Evolutionary conservation across 2,113 vertebrate genomes (phyloP).

Genomic region (Cololabis saira): DNA sequence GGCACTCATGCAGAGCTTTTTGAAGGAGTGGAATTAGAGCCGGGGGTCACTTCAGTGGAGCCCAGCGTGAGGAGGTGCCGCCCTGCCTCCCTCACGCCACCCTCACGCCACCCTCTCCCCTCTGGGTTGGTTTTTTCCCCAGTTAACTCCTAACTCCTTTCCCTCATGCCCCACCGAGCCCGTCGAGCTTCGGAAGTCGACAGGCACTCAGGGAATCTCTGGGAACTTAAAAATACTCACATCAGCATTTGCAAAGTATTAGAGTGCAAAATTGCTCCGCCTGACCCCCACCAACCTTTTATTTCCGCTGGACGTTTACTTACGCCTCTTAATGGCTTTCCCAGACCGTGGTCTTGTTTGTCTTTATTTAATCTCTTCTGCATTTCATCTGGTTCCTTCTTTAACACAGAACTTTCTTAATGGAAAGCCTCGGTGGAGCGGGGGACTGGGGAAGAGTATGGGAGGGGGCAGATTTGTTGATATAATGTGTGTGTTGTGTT

Average conservation of each 20-base stretch:
- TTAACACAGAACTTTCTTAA: conserved; percentile 35
- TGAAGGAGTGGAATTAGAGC: conserved; percentile 39
- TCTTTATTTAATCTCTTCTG: conserved; percentile 59
- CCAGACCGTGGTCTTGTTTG: conserved; percentile 60
- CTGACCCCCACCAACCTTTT: conserved; percentile 45
- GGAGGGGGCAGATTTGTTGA: conserved; percentile 28
- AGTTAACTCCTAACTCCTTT: conserved; percentile 46
- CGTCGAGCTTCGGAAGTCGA: conserved; percentile 60
- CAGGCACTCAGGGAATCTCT: conserved; percentile 69
- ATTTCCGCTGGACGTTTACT: conserved; percentile 58
- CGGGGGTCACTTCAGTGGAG: conserved; percentile 19
- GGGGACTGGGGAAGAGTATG: conserved; percentile 14
- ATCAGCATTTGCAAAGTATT: conserved; percentile 64
- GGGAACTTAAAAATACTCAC: conserved; percentile 75
- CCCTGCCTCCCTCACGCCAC: conserved; percentile 16
- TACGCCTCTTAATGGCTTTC: conserved; percentile 68
- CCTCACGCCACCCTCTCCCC: conserved; percentile 20
- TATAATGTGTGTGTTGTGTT: conserved; percentile 31
- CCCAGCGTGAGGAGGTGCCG: conserved; percentile 11
- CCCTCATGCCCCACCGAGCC: conserved; percentile 65
- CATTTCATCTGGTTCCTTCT: conserved; percentile 29
- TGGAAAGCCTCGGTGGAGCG: conserved; percentile 36
- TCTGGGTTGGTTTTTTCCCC: conserved; percentile 61
- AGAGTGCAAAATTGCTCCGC: conserved; percentile 29
- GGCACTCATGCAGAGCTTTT: conserved; percentile 21